These are phyloP conservation scores for Enteromius argenteus DNA, from an alignment of 2,797 vertebrate genomes.

Conservation along the genomic window DNA sequence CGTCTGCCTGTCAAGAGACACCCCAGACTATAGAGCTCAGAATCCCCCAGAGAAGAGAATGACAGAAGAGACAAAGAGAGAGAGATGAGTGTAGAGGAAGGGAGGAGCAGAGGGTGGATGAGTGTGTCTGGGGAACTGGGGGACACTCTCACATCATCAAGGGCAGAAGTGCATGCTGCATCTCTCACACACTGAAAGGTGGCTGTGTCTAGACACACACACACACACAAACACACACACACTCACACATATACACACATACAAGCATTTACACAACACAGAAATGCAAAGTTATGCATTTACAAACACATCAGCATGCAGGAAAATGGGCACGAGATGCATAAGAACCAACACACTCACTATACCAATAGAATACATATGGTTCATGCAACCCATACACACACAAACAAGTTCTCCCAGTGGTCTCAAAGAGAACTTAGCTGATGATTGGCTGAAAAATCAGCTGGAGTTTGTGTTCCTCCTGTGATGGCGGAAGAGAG, in stretches of 20 bases:
- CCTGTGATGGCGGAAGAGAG: conserved; percentile 55
- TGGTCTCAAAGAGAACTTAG: conserved; percentile 30
- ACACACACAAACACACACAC: conserved; percentile 3
- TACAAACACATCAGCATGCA: conserved; percentile 34
- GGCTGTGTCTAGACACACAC: conserved; percentile 31
- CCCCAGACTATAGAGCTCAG: conserved; percentile 49
- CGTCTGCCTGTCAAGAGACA: conserved; percentile 54
- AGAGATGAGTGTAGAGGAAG: conserved; percentile 24
- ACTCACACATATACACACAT: conserved; percentile 8
- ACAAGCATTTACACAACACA: conserved; percentile 21
- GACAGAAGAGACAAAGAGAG: conserved; percentile 42
- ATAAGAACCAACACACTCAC: conserved; percentile 1
- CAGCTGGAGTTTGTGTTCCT: conserved; percentile 53
- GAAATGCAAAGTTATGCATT: conserved; percentile 41
- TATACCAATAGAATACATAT: conserved; percentile 23
- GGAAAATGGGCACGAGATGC: conserved; percentile 11
- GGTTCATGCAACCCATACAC: background rate
- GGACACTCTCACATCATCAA: conserved; percentile 48
- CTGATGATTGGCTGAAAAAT: conserved; percentile 48
- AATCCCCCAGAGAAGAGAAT: conserved; percentile 49
- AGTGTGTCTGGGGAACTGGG: conserved; percentile 37
- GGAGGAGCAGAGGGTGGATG: conserved; percentile 40
- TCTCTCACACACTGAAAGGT: conserved; percentile 34
- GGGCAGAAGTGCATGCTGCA: conserved; percentile 43
- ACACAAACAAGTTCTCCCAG: background rate